Evolutionary conservation across 2,797 vertebrate genomes (phyloP).

Genomic region (Anas acuta): DNA sequence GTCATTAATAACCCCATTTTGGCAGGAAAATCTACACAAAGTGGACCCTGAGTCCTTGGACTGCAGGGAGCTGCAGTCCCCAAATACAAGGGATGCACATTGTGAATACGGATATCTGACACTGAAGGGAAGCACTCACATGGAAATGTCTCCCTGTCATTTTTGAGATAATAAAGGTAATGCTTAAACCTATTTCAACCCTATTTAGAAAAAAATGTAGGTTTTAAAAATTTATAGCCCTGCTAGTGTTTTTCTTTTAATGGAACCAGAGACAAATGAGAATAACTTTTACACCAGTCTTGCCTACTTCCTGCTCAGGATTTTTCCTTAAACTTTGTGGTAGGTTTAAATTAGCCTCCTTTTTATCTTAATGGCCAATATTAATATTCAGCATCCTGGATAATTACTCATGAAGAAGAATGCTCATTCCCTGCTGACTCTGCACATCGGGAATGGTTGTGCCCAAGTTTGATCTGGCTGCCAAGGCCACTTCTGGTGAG

Average conservation of each 20-base stretch:
- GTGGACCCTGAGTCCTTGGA: background rate
- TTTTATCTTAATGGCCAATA: background rate
- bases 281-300: background rate
- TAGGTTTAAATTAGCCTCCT: background rate
- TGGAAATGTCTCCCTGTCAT: background rate
- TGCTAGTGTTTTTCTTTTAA: background rate
- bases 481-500: background rate
- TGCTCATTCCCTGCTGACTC: fast-evolving
- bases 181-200: background rate
- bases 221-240: background rate
- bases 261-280: background rate
- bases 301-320: background rate
- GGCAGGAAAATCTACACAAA: background rate
- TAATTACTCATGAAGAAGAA: background rate
- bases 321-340: background rate
- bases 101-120: background rate
- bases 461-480: background rate
- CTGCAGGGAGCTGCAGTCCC: background rate
- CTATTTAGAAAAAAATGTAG: background rate
- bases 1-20: background rate
- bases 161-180: background rate
- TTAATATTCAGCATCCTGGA: background rate
- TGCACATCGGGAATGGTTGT: background rate
- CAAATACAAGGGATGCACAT: fast-evolving
- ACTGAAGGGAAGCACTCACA: background rate